These are phyloP conservation scores for Theonella swinhoei DNA, from an alignment of 37 sponge, comb jelly and placozoan genomes.

Conservation along the genomic window DNA sequence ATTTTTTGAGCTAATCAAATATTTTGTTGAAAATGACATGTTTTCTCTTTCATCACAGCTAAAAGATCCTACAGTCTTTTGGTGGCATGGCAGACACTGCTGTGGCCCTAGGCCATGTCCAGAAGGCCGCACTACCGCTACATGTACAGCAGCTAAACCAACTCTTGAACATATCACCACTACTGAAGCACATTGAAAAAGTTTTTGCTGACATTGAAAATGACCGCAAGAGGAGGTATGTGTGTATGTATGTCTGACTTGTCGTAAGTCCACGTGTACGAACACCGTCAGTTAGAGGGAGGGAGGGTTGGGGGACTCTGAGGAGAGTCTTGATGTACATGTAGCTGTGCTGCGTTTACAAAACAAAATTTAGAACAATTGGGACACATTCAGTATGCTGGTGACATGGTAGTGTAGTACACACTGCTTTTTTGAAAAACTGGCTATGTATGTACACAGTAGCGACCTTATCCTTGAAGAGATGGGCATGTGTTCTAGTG, in stretches of 20 bases:
- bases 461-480: no score
- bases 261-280: background rate
- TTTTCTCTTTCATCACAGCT: background rate
- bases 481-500: no score
- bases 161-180: slow-evolving; percentile 62
- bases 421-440: no score
- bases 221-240: background rate
- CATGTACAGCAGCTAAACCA: slow-evolving; percentile 62
- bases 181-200: slow-evolving; percentile 60
- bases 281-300: no score
- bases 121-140: slow-evolving; percentile 64
- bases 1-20: background rate
- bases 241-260: background rate
- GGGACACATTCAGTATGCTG: no score
- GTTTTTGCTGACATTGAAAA: slow-evolving; percentile 23
- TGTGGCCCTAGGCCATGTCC: background rate
- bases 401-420: no score
- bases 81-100: background rate
- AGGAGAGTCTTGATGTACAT: no score
- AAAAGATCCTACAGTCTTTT: no score
- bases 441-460: no score
- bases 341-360: no score
- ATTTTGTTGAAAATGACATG: background rate
- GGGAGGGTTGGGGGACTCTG: no score
- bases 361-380: no score